Evolutionary conservation across 1,140 invertebrate genomes (phyloP), one percentile per base, ranked within the genome.

Genomic region (Zaprionus lachaisei): DNA sequence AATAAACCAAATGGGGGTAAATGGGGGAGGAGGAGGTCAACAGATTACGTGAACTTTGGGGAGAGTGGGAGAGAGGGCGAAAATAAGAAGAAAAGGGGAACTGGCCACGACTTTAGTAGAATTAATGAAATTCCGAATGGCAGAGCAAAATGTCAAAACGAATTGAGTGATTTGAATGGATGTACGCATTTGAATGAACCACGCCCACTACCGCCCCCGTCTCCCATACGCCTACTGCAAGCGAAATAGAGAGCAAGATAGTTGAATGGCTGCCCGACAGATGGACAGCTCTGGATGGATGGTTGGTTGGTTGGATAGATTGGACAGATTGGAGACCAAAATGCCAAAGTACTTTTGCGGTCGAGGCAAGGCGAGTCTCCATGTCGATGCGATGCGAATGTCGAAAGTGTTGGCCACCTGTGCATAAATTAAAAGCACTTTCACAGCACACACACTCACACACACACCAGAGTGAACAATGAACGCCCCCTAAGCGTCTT

Each of bases 401-500:
- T 58, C 41, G 41, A 64, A 72, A 72, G 75, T 77, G 75, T 73
- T 77, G 71, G 63, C 34, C 71, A 77, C 71, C 75, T 77, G 71
- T 77, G 75, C 75, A 77, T 73, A 73, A 77, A 77, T 77, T 77
- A 77, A 77, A 73, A 77, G 71, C 75, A 77, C 71, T 73, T 68
- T 37, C 61, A 62, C 55, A 72, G 49, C 51, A 28, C 47, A 51
- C 47, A 14, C 20, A 49, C 47, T 3, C 20, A 22, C 20, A 5
- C 15, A 22, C 49, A 34, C 38, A 26, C 51, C 38, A 22, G 73
- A 72, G 61, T 77, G 74, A 67, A 77, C 74, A 77, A 77, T 66
- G 44, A 62, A 28, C 28, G 20, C 6, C 15, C 26, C 55, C 17
- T 5, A 2, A 54, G 57, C 67, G 44, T 26, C 22, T 47, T 26